These are phyloP conservation scores for Notodonta dromedarius DNA, from an alignment of 2,888 invertebrate genomes.

Conservation along the genomic window DNA sequence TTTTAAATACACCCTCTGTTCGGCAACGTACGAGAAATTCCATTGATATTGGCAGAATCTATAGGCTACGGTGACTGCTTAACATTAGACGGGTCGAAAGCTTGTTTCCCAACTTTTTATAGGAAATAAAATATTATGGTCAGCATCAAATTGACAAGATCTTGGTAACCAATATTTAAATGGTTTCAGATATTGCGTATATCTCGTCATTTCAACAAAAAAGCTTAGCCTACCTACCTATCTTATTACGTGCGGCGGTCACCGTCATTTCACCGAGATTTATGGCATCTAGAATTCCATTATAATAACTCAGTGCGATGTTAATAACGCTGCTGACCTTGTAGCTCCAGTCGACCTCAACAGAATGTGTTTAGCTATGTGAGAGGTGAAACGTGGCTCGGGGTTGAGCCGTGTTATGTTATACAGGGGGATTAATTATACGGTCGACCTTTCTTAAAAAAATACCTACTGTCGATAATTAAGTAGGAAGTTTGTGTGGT, in stretches of 20 bases:
- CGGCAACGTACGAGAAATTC: too few relatives aligned
- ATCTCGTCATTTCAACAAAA: background rate
- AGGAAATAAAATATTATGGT: too few relatives aligned
- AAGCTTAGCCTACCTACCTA: background rate
- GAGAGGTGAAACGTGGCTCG: slow-evolving; percentile 1
- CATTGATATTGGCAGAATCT: too few relatives aligned
- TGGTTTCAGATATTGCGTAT: background rate
- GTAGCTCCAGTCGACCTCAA: slow-evolving; percentile 22
- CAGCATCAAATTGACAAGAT: background rate
- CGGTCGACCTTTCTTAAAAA: background rate
- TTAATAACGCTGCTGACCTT: slow-evolving; percentile 36
- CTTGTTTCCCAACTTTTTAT: too few relatives aligned
- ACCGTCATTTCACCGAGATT: slow-evolving; percentile 31
- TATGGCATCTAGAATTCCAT: slow-evolving; percentile 40
- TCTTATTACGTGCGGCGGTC: slow-evolving; percentile 17
- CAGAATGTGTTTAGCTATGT: slow-evolving; percentile 29
- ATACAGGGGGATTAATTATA: background rate
- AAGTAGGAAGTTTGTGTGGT: too few relatives aligned
- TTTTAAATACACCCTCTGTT: too few relatives aligned
- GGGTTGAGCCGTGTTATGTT: background rate
- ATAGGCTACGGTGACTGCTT: background rate
- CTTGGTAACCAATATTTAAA: too few relatives aligned
- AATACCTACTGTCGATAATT: too few relatives aligned
- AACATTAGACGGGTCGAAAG: background rate
- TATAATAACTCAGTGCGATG: slow-evolving; percentile 42